Percentiles rank a stretch among this genome's conserved stretches.
phyloP scores from a whole-genome alignment of 2,797 vertebrate species.

The Danio kyathit region DNA sequence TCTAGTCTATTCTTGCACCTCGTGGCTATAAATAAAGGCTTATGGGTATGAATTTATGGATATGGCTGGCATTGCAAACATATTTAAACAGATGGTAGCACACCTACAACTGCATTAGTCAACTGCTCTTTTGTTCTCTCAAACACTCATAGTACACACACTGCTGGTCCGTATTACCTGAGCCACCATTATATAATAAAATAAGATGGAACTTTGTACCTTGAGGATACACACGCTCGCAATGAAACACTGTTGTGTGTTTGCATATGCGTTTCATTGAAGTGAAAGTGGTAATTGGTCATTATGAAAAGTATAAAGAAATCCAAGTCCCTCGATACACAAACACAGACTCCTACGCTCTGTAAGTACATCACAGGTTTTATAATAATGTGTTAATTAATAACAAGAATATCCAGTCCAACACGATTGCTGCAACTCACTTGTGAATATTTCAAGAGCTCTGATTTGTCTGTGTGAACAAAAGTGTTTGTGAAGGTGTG shows the following conservation, averaged over 20 bases:
- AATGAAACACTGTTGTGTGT: background rate
- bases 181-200: background rate
- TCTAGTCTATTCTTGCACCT: constrained; percentile 21
- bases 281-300: constrained; percentile 29
- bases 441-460: constrained; percentile 58
- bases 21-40: constrained; percentile 36
- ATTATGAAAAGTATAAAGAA: constrained; percentile 15
- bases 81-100: constrained; percentile 76
- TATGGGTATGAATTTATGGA: constrained; percentile 54
- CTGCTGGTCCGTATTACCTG: background rate
- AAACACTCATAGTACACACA: constrained; percentile 73
- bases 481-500: constrained; percentile 34
- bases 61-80: constrained; percentile 67
- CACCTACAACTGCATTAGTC: constrained; percentile 75
- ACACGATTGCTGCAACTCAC: constrained; percentile 48
- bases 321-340: constrained; percentile 3
- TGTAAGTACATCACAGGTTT: constrained; percentile 39
- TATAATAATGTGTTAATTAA: constrained; percentile 57
- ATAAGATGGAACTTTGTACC: background rate
- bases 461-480: constrained; percentile 46
- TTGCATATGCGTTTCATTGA: background rate
- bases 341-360: constrained; percentile 22
- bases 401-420: constrained; percentile 50
- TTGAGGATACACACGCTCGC: background rate
- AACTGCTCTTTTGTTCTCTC: constrained; percentile 76